Percentiles rank a stretch among this genome's conserved stretches.
Evolutionary conservation across 2,113 vertebrate species (phyloP).

Genomic region (Sylvicapra grimmia): DNA sequence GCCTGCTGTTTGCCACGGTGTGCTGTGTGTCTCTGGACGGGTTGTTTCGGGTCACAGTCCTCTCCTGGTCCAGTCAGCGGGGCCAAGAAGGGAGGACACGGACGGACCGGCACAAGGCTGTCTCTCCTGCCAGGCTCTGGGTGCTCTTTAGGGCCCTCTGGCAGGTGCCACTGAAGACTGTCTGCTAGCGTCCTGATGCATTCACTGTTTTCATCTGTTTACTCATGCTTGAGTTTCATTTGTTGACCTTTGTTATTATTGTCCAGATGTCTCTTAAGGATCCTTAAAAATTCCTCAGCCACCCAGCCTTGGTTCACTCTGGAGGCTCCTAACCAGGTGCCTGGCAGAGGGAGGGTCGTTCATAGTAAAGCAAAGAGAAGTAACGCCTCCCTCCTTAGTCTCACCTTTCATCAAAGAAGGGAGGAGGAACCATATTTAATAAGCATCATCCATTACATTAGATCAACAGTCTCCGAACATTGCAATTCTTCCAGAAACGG

Average conservation of each 20-base stretch:
- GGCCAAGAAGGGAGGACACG: neutral
- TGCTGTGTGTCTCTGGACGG: neutral
- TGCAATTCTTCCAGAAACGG: slow-evolving; percentile 70
- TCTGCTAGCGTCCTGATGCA: neutral
- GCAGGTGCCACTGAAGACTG: neutral
- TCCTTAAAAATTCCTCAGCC: neutral
- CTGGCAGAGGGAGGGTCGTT: neutral
- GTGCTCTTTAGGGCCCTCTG: neutral
- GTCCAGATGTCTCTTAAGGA: neutral
- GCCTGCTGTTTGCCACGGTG: neutral
- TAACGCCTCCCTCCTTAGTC: slow-evolving; percentile 52
- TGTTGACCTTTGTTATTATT: slow-evolving; percentile 34
- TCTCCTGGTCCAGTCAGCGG: neutral
- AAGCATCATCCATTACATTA: slow-evolving; percentile 68
- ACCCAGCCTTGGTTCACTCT: neutral
- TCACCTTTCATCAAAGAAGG: slow-evolving; percentile 73
- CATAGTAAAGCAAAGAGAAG: slow-evolving; percentile 19
- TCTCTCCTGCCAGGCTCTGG: neutral
- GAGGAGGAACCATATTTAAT: slow-evolving; percentile 74
- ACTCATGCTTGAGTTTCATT: neutral
- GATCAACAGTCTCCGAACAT: slow-evolving; percentile 75
- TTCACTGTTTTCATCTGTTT: neutral
- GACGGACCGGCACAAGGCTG: neutral
- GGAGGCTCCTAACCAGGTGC: neutral
- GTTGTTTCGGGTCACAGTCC: neutral